Evolutionary conservation across 2,888 invertebrate species (phyloP), one percentile per base, ranked within the genome.

Genomic region (Ormyrus rosae): DNA sequence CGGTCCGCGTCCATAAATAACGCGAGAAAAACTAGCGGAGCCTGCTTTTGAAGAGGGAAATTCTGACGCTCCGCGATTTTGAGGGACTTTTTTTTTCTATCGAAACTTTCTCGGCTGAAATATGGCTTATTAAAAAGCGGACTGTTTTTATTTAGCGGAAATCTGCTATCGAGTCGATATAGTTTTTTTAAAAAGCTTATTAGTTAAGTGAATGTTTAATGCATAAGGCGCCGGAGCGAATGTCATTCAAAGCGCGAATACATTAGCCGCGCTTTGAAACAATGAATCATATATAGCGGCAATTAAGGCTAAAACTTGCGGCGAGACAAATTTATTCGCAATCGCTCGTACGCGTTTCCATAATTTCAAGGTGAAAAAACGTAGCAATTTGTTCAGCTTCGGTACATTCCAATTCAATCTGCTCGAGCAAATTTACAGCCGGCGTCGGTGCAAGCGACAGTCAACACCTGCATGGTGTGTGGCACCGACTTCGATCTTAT

Each of bases 311-410:
- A 34, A 60, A 19, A 13, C 10, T 13, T 34, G 13, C 53, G 6
- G 9, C 6, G 56, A 19, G 11, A 65, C 19, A 65, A 73, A 65
- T 9, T 11, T 34, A 13, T 46, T 19, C 19, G 11, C 73, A 65
- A 73, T 73, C 64, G 55, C 65, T 65, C 45, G 58, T 64, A 19
- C 1, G 58, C 51, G 65, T 51, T 46, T 55, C 65, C 48, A 56
- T 56, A 56, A 65, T 65, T 50, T 67, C 65, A 56, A 63, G 65
- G 58, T 65, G 34, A 55, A 45, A 34, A 46, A 63, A 13, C 19
- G 1, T 53, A 50, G 60, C 56, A 64, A 77, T 77, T 77, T 70
- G 63, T 70, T 77, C 48, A 5, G 45, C 77, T 70, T n/a, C 45
- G 50, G 6, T 45, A 19, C 56, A 55, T 64, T 73, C 53, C 13